Conservation (phyloP, 30 jellyfish, hydroid and myxozoan species). For the Phacellophora camtschatica region DNA sequence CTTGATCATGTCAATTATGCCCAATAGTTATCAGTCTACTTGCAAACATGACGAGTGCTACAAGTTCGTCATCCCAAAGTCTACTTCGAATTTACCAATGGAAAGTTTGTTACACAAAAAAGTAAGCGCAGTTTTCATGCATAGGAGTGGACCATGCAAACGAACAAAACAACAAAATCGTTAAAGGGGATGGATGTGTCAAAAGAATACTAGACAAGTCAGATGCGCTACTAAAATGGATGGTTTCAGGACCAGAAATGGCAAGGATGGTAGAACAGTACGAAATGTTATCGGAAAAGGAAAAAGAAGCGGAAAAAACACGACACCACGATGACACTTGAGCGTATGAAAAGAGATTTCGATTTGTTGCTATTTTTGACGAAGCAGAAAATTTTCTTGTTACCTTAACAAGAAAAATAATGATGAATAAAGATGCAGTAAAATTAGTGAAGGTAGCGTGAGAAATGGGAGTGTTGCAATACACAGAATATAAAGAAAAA, state of each 20-base stretch:
- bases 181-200: constrained; percentile 34
- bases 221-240: constrained; percentile 12
- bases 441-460: neutral
- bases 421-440: constrained; percentile 9
- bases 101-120: neutral
- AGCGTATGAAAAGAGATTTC: neutral
- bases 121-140: neutral
- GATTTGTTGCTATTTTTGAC: constrained; percentile 20
- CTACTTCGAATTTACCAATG: neutral
- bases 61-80: neutral
- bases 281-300: neutral
- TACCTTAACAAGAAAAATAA: neutral
- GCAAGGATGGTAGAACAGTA: neutral
- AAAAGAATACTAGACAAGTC: constrained; percentile 5
- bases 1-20: constrained; percentile 6
- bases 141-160: constrained; percentile 29
- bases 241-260: constrained; percentile 51
- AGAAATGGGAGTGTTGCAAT: neutral
- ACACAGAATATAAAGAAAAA: constrained; percentile 2
- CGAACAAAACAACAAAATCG: constrained; percentile 32
- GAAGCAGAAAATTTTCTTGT: constrained; percentile 14
- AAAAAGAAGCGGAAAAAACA: neutral
- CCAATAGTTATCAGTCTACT: neutral
- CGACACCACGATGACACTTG: constrained; percentile 27
- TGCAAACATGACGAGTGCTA: neutral